Percentiles rank a stretch among this genome's conserved stretches.
Evolutionary conservation across 2,797 vertebrate species (phyloP).

Genomic region (Anabacerthia variegaticeps): DNA sequence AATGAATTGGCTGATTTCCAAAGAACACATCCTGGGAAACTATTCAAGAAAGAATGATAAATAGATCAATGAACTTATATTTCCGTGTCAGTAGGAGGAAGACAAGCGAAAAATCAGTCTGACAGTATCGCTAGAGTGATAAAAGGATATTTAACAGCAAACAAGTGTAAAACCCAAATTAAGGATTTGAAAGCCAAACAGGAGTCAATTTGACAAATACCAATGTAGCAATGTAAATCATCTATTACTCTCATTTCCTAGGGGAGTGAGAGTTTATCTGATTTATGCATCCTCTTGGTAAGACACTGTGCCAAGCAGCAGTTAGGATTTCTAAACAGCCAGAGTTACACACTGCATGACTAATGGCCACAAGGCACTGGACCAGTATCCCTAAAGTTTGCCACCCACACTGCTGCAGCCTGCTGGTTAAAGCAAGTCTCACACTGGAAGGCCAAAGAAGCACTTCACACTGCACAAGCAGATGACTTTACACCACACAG

Average conservation of each 20-base stretch:
- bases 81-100: constrained; percentile 14
- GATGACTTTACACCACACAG: not conserved
- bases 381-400: not conserved
- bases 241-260: not conserved
- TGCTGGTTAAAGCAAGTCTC: not conserved
- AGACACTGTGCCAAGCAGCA: not conserved
- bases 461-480: not conserved
- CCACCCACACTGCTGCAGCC: not conserved
- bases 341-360: fast-evolving
- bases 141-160: constrained; percentile 9
- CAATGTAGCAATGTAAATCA: constrained; percentile 13
- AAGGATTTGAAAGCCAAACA: constrained; percentile 16
- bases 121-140: not conserved
- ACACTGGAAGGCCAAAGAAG: not conserved
- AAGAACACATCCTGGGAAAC: not conserved
- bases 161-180: constrained; percentile 14
- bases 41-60: not conserved
- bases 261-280: not conserved
- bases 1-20: not conserved
- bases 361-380: not conserved
- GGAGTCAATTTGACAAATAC: constrained; percentile 13
- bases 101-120: not conserved
- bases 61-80: not conserved
- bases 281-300: constrained; percentile 13
- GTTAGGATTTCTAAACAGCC: not conserved